Evolutionary conservation across 2,113 vertebrate genomes (phyloP), one percentile per base, ranked within the genome.

Genomic region (Nibea coibor): DNA sequence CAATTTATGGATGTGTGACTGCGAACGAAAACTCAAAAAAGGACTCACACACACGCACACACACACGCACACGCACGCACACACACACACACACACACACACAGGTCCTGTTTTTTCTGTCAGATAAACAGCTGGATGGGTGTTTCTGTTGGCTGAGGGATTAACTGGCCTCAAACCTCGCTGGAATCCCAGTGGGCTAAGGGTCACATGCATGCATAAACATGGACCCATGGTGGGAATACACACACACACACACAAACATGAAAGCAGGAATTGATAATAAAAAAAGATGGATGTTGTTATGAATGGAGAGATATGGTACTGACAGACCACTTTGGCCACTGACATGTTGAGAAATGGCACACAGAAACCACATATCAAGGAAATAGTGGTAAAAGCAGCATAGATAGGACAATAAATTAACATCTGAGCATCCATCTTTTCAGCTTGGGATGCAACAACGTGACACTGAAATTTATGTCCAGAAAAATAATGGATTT

Each of bases 51-150:
- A 71, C 19, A 35, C 72, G 58, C 51, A 50, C 39, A 77, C n/a
- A 74, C 50, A 57, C 57, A 57, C 57, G 9, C 67, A 76, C 22
- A 22, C 24, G 2, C 24, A 26, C 24, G 2, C 47, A 74, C 31
- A 26, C 59, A 47, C 72, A 67, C 58, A 67, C 45, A 45, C 42
- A 63, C 19, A 65, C 4, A 61, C 48, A 67, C 12, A 80, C 2
- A 42, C 0, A 43, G 5, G 10, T 50, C 39, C 53, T 57, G 58
- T 58, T 45, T 70, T 39, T 48, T 75, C 47, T 70, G 24, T 16
- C 54, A 43, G 75, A 86, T 80, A 78, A 80, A 67, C 64, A 81
- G 83, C 78, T 80, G 83, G 17, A 43, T 54, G 57, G 22, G 1
- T 78, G 73, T 81, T 81, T 79, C 12, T 20, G 11, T 65, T 82